Percentiles rank a stretch among this genome's conserved stretches.
Conservation (phyloP, 2,797 vertebrate genomes). For the Bufotes viridis region DNA sequence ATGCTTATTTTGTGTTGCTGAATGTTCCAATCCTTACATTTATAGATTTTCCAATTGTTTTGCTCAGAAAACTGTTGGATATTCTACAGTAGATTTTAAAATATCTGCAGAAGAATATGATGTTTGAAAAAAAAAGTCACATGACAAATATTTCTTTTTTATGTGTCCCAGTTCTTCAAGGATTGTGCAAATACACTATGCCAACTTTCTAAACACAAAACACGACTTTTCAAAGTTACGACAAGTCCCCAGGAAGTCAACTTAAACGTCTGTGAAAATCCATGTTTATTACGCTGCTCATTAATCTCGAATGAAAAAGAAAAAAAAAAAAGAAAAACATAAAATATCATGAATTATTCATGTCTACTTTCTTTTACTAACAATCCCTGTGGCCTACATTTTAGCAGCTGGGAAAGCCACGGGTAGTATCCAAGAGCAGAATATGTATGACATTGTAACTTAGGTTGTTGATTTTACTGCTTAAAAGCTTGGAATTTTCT, state of each 20-base stretch:
- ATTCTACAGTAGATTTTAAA: not conserved
- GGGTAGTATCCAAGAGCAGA: conserved; percentile 33
- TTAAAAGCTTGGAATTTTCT: conserved; percentile 20
- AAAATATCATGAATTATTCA: conserved; percentile 66
- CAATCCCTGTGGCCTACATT: conserved; percentile 53
- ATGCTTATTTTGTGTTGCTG: not conserved
- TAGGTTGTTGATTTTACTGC: conserved; percentile 27
- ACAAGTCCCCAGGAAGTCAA: conserved; percentile 63
- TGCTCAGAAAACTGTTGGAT: not conserved
- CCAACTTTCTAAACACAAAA: conserved; percentile 41
- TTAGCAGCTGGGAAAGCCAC: conserved; percentile 44
- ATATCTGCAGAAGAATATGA: not conserved
- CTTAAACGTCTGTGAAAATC: conserved; percentile 65
- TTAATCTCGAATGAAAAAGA: conserved; percentile 65
- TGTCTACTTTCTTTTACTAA: conserved; percentile 52
- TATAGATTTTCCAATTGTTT: not conserved
- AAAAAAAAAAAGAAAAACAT: conserved; percentile 32
- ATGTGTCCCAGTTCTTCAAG: conserved; percentile 7
- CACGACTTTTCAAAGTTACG: conserved; percentile 44
- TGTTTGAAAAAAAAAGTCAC: not conserved
- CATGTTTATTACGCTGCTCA: conserved; percentile 64
- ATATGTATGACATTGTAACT: conserved; percentile 36
- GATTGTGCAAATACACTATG: conserved; percentile 11
- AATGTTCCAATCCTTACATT: not conserved
- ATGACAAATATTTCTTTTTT: not conserved